A percentile compares a stretch with the other conserved stretches of the same genome.
These are phyloP conservation scores for Knipowitschia caucasica DNA, from an alignment of 2,797 vertebrate genomes.

Conservation along the genomic window DNA sequence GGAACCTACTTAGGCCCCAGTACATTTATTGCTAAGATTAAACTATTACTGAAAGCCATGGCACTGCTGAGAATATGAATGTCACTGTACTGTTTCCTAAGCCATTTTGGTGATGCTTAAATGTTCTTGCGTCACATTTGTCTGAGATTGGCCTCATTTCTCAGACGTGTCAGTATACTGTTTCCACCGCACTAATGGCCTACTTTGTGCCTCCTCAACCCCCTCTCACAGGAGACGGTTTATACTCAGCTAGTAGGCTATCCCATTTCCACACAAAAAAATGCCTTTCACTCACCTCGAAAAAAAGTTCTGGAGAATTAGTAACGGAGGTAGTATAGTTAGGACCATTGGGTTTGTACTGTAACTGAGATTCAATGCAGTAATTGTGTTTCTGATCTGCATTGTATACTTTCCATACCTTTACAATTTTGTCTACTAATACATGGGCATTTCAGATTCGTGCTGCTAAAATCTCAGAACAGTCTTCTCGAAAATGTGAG, in stretches of 20 bases:
- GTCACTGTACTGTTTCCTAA: conserved; percentile 5
- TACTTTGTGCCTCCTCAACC: conserved; percentile 52
- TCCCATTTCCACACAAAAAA: conserved; percentile 23
- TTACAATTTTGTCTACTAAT: too few relatives aligned
- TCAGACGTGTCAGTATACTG: conserved; percentile 47
- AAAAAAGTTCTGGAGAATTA: neutral
- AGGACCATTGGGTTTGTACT: too few relatives aligned
- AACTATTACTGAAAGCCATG: conserved; percentile 6
- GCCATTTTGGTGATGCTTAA: conserved; percentile 30
- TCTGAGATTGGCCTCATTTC: conserved; percentile 61
- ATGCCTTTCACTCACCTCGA: neutral
- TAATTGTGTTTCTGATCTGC: too few relatives aligned
- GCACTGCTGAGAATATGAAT: neutral
- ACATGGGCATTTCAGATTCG: too few relatives aligned
- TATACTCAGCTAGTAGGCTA: conserved; percentile 4
- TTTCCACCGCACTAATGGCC: conserved; percentile 59
- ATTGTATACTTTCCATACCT: too few relatives aligned
- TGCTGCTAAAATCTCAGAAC: too few relatives aligned
- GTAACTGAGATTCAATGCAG: too few relatives aligned
- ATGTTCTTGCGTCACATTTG: conserved; percentile 42
- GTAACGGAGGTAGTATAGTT: too few relatives aligned
- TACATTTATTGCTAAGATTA: conserved; percentile 6
- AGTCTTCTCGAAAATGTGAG: too few relatives aligned
- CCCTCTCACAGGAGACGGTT: conserved; percentile 12
- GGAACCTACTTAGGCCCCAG: neutral